These are phyloP conservation scores for Pseudochirops corinnae DNA, from an alignment of 2,797 vertebrate genomes.

Conservation along the genomic window DNA sequence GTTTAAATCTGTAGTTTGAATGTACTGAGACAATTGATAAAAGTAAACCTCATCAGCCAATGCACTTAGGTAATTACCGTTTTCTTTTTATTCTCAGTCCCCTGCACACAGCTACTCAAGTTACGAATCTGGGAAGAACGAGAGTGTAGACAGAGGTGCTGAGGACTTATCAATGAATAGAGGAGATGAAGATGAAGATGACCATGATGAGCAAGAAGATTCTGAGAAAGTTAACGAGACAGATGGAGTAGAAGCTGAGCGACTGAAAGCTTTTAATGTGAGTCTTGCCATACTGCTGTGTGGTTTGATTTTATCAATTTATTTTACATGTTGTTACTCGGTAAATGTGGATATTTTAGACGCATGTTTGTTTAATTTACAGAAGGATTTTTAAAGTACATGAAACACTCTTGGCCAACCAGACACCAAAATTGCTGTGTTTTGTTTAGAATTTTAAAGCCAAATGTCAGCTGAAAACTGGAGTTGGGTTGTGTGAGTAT, in stretches of 20 bases:
- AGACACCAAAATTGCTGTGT: conserved; percentile 81
- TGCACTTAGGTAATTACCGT: conserved; percentile 57
- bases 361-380: conserved; percentile 81
- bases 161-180: conserved; percentile 89
- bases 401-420: conserved; percentile 80
- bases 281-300: conserved; percentile 76
- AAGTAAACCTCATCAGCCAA: conserved; percentile 1
- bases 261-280: conserved; percentile 91
- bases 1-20: conserved; percentile 44
- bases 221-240: conserved; percentile 87
- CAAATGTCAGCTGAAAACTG: conserved; percentile 80
- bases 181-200: conserved; percentile 89
- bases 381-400: conserved; percentile 78
- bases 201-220: conserved; percentile 89
- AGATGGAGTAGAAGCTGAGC: conserved; percentile 89
- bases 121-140: conserved; percentile 90
- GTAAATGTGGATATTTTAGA: conserved; percentile 80
- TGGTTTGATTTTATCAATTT: conserved; percentile 67
- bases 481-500: conserved; percentile 79
- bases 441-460: conserved; percentile 84
- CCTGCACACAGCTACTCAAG: conserved; percentile 90
- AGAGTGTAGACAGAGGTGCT: conserved; percentile 87
- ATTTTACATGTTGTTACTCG: conserved; percentile 76
- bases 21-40: conserved; percentile 31
- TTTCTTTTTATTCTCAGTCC: conserved; percentile 85